Conservation (phyloP, 2,113 vertebrate species). For the Amazona guildingii region DNA sequence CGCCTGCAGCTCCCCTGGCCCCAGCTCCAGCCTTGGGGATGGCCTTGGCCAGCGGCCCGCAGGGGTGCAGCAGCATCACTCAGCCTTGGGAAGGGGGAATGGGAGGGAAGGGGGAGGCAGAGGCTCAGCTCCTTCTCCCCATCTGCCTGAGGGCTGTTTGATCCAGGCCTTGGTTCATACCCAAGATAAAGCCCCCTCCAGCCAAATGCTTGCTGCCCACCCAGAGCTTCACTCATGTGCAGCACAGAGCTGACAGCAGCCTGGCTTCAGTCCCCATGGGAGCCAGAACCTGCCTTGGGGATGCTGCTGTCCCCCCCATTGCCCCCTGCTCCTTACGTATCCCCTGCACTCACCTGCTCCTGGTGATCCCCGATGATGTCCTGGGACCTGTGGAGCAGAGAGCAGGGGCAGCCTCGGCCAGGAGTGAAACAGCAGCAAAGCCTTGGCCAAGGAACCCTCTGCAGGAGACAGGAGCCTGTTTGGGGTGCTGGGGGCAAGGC, state of each 20-base stretch:
- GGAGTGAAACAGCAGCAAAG: not conserved
- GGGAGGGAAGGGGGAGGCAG: not conserved
- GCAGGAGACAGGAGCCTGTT: not conserved
- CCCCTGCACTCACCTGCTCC: not conserved
- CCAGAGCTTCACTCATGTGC: not conserved
- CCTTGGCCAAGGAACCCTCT: not conserved
- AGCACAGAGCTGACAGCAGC: not conserved
- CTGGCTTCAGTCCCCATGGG: accelerated
- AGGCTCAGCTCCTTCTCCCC: not conserved
- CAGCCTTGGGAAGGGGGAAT: not conserved
- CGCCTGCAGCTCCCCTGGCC: not conserved
- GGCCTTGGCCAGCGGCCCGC: not conserved
- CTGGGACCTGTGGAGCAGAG: not conserved
- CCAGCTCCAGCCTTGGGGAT: not conserved
- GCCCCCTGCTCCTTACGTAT: accelerated
- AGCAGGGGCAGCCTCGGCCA: not conserved
- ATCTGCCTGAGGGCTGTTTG: accelerated
- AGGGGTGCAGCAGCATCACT: not conserved
- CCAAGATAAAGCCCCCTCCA: not conserved
- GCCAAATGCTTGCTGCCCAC: not conserved
- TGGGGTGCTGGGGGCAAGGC: not conserved
- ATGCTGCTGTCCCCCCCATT: too few relatives aligned
- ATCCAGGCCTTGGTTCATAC: not conserved
- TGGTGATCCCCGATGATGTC: accelerated
- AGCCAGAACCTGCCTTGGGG: not conserved